These are phyloP conservation scores for Spilarctia lutea DNA, from an alignment of 2,888 invertebrate genomes.

Conservation along the genomic window DNA sequence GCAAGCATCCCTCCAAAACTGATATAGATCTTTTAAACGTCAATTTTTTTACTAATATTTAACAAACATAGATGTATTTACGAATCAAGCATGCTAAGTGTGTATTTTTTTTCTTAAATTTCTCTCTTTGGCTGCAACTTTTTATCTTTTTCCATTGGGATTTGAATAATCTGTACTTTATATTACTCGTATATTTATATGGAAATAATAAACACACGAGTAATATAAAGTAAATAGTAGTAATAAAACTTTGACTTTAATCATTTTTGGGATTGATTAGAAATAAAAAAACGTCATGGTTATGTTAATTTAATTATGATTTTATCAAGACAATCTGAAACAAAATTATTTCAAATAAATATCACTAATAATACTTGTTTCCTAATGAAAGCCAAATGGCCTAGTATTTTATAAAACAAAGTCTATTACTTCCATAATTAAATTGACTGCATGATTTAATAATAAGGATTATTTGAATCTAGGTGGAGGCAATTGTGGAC, in stretches of 20 bases:
- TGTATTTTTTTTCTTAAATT: neutral
- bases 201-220: neutral
- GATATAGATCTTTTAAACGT: neutral
- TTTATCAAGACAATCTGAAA: neutral
- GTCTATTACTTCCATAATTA: neutral
- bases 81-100: neutral
- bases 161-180: neutral
- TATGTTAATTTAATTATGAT: neutral
- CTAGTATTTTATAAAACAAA: neutral
- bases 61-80: neutral
- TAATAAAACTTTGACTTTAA: neutral
- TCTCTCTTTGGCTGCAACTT: neutral
- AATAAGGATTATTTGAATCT: slow-evolving; percentile 36
- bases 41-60: neutral
- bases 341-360: neutral
- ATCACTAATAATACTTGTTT: neutral
- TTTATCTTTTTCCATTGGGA: neutral
- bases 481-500: slow-evolving; percentile 98
- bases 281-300: neutral
- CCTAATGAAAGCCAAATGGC: neutral
- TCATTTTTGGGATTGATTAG: neutral
- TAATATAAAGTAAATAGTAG: too few species aligned
- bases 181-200: neutral
- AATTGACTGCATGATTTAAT: neutral
- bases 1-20: neutral